These are phyloP conservation scores for Pholis gunnellus DNA, from an alignment of 2,113 vertebrate species.

Conservation along the genomic window DNA sequence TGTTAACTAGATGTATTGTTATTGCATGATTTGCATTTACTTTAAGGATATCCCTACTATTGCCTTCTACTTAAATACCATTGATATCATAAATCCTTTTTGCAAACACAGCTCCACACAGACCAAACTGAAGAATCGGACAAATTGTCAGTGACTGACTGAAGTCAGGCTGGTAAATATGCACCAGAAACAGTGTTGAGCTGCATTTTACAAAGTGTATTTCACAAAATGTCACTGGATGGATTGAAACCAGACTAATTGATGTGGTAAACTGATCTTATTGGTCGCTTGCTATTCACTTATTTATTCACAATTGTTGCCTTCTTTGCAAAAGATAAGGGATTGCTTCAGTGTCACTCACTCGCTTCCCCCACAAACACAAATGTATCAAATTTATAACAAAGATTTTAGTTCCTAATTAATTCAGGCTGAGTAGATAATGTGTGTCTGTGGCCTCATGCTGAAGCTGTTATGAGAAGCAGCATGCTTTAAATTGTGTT, in stretches of 20 bases:
- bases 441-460: slow-evolving; percentile 18
- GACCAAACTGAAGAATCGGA: not conserved
- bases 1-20: not conserved
- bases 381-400: slow-evolving; percentile 1
- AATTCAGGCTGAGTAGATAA: slow-evolving; percentile 37
- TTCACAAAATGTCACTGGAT: slow-evolving; percentile 10
- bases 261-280: slow-evolving; percentile 37
- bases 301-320: slow-evolving; percentile 16
- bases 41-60: not conserved
- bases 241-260: slow-evolving; percentile 5
- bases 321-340: slow-evolving; percentile 6
- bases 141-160: not conserved
- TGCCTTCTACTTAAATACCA: not conserved
- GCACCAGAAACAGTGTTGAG: not conserved
- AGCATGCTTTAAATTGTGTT: not conserved
- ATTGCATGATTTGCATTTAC: not conserved
- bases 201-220: not conserved
- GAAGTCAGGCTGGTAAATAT: slow-evolving; percentile 1
- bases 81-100: not conserved
- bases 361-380: slow-evolving; percentile 20
- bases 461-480: not conserved
- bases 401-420: slow-evolving; percentile 33
- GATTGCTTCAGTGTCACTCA: slow-evolving; percentile 23
- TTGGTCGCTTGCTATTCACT: slow-evolving; percentile 6
- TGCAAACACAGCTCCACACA: not conserved